Conservation (phyloP, 1,140 invertebrate species). For the Platorchestia sp. region DNA sequence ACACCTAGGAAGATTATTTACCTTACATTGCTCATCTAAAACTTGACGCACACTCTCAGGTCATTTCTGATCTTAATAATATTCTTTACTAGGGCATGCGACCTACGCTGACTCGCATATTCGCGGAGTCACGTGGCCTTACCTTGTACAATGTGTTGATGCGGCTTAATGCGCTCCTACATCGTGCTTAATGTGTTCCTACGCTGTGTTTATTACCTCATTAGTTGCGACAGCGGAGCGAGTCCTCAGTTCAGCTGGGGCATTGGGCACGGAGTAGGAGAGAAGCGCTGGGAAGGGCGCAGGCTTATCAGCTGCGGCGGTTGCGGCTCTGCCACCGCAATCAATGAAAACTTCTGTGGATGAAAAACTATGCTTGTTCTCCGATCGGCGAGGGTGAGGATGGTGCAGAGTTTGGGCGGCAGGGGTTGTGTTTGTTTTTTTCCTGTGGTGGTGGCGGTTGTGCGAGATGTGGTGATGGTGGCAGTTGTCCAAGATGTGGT, state of each 20-base stretch:
- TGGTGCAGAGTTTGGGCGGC: too few relatives aligned
- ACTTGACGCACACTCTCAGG: background rate
- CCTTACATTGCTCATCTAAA: background rate
- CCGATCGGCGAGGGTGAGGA: background rate
- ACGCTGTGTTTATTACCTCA: background rate
- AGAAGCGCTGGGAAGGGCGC: background rate
- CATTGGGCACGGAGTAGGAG: too few relatives aligned
- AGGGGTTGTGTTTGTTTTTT: too few relatives aligned
- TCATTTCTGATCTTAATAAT: background rate
- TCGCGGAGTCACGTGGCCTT: background rate
- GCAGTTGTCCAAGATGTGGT: too few relatives aligned
- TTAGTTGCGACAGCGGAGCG: background rate
- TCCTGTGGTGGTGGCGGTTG: too few relatives aligned
- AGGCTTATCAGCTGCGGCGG: background rate
- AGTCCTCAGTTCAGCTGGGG: background rate
- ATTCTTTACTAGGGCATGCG: background rate
- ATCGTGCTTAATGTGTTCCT: background rate
- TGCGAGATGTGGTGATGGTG: too few relatives aligned
- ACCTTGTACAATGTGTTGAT: background rate
- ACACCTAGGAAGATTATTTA: background rate
- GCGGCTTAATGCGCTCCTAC: background rate
- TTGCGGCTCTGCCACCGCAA: background rate
- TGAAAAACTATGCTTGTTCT: background rate
- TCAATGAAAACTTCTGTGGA: constrained; percentile 10
- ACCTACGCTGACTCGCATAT: background rate